Evolutionary conservation across 2,797 vertebrate species (phyloP).

Genomic region (Brachyrhaphis roseni): DNA sequence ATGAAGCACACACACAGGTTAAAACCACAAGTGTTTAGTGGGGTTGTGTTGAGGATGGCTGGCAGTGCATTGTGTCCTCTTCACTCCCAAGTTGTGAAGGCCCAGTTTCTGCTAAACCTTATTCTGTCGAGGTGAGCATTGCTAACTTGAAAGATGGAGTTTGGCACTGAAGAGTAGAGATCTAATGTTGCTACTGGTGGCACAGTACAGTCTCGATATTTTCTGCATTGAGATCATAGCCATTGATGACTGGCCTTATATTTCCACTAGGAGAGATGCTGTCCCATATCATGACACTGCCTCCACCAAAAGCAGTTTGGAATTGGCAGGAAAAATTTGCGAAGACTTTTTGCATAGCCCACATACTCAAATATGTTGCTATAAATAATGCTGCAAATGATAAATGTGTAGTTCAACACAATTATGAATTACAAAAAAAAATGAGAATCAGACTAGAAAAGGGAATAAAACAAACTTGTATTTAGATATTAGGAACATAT

Average conservation of each 20-base stretch:
- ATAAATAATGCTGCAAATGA: not conserved
- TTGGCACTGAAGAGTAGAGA: not conserved
- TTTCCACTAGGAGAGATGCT: not conserved
- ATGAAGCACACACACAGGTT: not conserved
- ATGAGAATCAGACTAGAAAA: not conserved
- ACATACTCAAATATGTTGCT: not conserved
- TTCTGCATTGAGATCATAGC: not conserved
- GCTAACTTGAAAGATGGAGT: not conserved
- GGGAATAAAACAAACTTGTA: constrained; percentile 27
- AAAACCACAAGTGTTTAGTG: not conserved
- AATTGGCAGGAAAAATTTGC: not conserved
- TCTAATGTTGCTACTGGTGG: not conserved
- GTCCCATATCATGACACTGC: not conserved
- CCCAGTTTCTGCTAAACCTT: not conserved
- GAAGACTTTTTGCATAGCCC: not conserved
- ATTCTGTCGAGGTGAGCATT: not conserved
- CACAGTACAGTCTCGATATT: not conserved
- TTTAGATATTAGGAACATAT: constrained; percentile 25
- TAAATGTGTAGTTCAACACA: not conserved
- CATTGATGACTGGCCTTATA: not conserved
- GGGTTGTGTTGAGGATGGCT: not conserved
- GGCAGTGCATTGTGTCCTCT: not conserved
- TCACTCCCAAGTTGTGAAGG: not conserved
- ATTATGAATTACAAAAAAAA: not conserved
- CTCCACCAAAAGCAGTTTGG: not conserved